A percentile compares a stretch with the other conserved stretches of the same genome.
Evolutionary conservation across 2,888 invertebrate genomes (phyloP).

Genomic region (Xanthia icteritia): DNA sequence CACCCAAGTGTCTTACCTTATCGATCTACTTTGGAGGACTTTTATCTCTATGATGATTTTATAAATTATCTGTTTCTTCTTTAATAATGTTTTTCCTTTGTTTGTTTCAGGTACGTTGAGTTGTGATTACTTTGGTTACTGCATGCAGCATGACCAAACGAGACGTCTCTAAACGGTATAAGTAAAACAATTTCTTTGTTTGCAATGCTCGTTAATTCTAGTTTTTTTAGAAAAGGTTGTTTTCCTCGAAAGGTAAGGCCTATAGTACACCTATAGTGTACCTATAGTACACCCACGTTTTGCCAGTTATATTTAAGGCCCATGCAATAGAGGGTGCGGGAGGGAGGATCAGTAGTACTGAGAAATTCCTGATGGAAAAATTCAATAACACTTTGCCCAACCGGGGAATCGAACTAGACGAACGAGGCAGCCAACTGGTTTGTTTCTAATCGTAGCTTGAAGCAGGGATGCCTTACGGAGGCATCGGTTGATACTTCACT

Average conservation of each 20-base stretch:
- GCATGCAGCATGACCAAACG: too few relatives aligned
- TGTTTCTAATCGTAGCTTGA: too few relatives aligned
- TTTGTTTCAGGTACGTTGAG: conserved; percentile 54
- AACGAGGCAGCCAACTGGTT: too few relatives aligned
- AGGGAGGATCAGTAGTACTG: too few relatives aligned
- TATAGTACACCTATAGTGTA: too few relatives aligned
- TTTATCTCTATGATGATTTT: neutral
- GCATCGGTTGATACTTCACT: neutral
- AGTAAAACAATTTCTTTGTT: neutral
- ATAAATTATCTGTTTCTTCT: too few relatives aligned
- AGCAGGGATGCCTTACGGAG: neutral
- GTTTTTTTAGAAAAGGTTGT: neutral
- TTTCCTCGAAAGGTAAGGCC: neutral
- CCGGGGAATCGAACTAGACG: too few relatives aligned
- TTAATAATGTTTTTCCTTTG: neutral
- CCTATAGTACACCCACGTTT: too few relatives aligned
- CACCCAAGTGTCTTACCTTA: conserved; percentile 2
- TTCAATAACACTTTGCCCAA: too few relatives aligned
- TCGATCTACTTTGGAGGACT: neutral
- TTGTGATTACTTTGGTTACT: neutral
- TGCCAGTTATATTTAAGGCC: too few relatives aligned
- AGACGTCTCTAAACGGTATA: neutral
- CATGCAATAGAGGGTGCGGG: too few relatives aligned
- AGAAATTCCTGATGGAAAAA: too few relatives aligned
- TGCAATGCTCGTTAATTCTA: neutral